Conservation (phyloP, 2,797 vertebrate species). For the Macropodus opercularis region DNA sequence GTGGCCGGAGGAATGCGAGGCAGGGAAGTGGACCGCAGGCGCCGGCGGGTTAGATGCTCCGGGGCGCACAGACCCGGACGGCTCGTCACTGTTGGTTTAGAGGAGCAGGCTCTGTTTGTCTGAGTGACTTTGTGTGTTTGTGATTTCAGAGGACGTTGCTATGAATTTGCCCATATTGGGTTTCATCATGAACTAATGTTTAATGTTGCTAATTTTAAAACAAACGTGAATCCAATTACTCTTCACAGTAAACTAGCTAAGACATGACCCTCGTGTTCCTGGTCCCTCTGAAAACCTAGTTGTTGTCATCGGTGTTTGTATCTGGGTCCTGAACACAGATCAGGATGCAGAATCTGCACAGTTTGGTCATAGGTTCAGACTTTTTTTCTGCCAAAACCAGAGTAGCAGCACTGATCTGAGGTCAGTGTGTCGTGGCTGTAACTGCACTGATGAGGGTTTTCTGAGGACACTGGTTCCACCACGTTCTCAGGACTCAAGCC, state of each 20-base stretch:
- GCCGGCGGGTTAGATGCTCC: too few relatives aligned
- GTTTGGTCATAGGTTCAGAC: too few relatives aligned
- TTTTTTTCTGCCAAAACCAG: too few relatives aligned
- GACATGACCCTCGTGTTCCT: too few relatives aligned
- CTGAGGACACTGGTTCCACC: not conserved
- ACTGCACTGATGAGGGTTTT: conserved; percentile 5
- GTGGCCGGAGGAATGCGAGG: too few relatives aligned
- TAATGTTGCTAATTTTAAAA: conserved; percentile 24
- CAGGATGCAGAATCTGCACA: too few relatives aligned
- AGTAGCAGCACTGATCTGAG: conserved; percentile 9
- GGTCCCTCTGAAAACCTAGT: too few relatives aligned
- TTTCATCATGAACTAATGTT: conserved; percentile 46
- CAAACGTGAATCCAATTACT: conserved; percentile 29
- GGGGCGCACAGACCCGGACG: too few relatives aligned
- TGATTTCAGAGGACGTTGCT: conserved; percentile 18
- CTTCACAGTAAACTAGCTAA: conserved; percentile 8
- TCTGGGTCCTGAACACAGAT: too few relatives aligned
- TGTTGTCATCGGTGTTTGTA: too few relatives aligned
- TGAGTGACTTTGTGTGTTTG: conserved; percentile 10
- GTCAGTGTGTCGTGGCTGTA: not conserved
- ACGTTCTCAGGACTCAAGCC: not conserved
- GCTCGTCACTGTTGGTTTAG: too few relatives aligned
- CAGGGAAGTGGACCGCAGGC: too few relatives aligned
- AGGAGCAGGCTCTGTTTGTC: conserved; percentile 14
- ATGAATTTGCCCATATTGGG: conserved; percentile 79